A percentile compares a stretch with the other conserved stretches of the same genome.
Conservation (phyloP, 2,888 invertebrate genomes). For the Leptinotarsa juncta region DNA sequence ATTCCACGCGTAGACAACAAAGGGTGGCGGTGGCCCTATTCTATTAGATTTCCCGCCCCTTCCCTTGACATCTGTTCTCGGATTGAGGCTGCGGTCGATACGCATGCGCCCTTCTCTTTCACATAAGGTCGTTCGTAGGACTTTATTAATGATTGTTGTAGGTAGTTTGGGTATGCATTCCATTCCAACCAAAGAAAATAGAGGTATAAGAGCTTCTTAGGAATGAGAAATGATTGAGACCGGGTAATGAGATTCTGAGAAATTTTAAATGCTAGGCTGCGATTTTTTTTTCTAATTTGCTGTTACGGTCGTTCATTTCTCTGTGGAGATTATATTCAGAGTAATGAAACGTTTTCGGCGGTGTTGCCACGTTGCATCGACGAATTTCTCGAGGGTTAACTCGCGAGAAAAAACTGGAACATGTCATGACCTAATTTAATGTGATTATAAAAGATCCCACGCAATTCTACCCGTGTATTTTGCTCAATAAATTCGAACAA, state of each 20-base stretch:
- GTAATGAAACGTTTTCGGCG: not conserved
- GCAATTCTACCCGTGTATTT: too few relatives aligned
- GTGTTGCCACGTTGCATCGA: constrained; percentile 1
- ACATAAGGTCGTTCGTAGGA: constrained; percentile 5
- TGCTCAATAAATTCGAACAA: too few relatives aligned
- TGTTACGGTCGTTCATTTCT: not conserved
- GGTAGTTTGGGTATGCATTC: not conserved
- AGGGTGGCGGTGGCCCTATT: constrained; percentile 33
- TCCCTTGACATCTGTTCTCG: constrained; percentile 35
- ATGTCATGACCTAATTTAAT: too few relatives aligned
- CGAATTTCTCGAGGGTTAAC: not conserved
- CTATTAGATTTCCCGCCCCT: constrained; percentile 24
- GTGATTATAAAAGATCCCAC: too few relatives aligned
- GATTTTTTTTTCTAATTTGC: not conserved
- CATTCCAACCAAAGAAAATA: too few relatives aligned
- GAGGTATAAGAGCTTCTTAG: too few relatives aligned
- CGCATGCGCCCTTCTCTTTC: constrained; percentile 21
- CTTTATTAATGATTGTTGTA: constrained; percentile 3
- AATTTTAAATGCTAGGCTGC: too few relatives aligned
- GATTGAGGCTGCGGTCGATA: constrained; percentile 28
- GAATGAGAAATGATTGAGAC: too few relatives aligned
- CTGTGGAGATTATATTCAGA: not conserved
- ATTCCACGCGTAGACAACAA: constrained; percentile 23
- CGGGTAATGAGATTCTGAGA: too few relatives aligned
- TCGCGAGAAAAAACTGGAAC: too few relatives aligned